Evolutionary conservation across 2,888 invertebrate species (phyloP), one percentile per base, ranked within the genome.

Genomic region (Hydriomena furcata): DNA sequence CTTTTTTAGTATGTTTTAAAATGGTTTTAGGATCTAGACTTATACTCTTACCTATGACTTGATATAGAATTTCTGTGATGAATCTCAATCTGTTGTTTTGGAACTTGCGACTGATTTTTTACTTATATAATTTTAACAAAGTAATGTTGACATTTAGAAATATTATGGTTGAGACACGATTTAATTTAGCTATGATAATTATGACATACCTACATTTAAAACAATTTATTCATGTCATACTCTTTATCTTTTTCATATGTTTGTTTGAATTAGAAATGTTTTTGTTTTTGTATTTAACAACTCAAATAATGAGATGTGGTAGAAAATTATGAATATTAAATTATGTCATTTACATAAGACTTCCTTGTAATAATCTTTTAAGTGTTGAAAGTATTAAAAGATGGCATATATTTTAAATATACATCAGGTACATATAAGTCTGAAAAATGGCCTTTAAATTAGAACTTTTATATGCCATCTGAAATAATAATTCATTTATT

Each of bases 1-100:
- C 61, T 60, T 60, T 52, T 64, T 7, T 55, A 52, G 35, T 38
- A 46, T 56, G 41, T 51, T 55, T 59, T 52, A 40, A 35, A 28
- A 48, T 44, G 32, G 40, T 52, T 48, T 38, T 52, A 47, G 46
- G 37, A 52, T 44, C 27, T 42, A 42, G 12, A 42, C 27, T 44
- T 35, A 47, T 31, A 24, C 42, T 48, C 21, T 35, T 41, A 25
- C 25, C 28, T 48, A 23, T 42, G 12, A 28, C 47, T 55, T 48
- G 12, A 11, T 46, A 37, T 42, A 41, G 25, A 52, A 58, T 41
- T 58, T 34, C 53, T 62, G 56, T 60, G 59, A 60, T 61, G 55
- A 55, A 59, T 60, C 56, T 61, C 55, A 52, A 49, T 47, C 40
- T 42, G 7, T 34, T 43, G 24, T 51, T 25, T 43, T 36, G 25